phyloP scores from a whole-genome alignment of 2,888 invertebrate genomes.

The Odiellus spinosus region DNA sequence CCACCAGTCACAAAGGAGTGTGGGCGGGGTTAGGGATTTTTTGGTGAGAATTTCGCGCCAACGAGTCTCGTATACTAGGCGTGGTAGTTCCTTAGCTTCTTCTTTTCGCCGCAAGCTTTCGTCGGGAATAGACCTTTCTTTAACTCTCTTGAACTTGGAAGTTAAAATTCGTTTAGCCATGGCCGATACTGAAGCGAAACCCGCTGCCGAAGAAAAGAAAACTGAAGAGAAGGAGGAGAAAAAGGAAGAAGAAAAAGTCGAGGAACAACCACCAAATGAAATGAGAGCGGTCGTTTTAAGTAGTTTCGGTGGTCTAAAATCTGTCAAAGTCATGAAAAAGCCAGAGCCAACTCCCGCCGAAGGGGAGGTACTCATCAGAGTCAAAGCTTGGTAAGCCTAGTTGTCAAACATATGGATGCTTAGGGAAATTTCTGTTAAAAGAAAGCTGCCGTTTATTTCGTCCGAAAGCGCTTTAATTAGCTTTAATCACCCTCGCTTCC shows the following conservation, averaged over 20 bases:
- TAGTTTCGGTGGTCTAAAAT: constrained; percentile 69
- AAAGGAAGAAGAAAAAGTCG: not conserved
- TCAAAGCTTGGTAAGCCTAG: constrained; percentile 61
- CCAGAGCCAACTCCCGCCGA: constrained; percentile 46
- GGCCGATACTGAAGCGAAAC: not conserved
- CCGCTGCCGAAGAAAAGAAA: not conserved
- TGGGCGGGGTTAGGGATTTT: no score
- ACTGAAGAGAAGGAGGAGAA: not conserved
- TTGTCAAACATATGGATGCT: no score
- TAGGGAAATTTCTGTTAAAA: no score
- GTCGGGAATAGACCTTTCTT: no score
- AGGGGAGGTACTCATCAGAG: constrained; percentile 54
- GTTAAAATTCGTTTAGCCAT: not conserved
- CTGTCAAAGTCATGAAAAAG: constrained; percentile 63
- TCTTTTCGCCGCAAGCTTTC: no score
- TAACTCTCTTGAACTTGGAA: not conserved
- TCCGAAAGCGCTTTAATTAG: no score
- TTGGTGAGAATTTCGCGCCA: no score
- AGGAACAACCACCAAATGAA: constrained; percentile 39
- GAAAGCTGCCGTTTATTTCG: no score
- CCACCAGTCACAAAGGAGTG: no score
- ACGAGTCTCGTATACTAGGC: no score
- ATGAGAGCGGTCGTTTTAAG: constrained; percentile 69
- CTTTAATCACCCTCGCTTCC: no score
- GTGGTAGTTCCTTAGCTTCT: no score